These are phyloP conservation scores for Melolontha melolontha DNA, from an alignment of 2,888 invertebrate species.

Conservation along the genomic window DNA sequence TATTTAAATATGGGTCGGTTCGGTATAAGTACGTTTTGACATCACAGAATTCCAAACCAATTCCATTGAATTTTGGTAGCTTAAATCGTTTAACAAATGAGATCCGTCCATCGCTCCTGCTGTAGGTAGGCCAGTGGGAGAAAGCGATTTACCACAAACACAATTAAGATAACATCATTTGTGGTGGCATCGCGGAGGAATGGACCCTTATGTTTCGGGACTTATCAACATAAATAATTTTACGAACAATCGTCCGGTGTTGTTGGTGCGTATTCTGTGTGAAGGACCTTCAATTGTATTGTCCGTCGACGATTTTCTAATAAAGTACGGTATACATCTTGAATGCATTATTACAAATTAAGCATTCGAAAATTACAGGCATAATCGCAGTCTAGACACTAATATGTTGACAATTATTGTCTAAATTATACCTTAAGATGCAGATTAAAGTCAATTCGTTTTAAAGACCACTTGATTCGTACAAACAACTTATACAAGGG, in stretches of 20 bases:
- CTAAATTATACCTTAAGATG: constrained; percentile 8
- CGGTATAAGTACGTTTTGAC: constrained; percentile 45
- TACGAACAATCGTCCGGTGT: constrained; percentile 1
- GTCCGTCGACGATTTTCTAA: constrained; percentile 25
- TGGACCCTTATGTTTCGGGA: constrained; percentile 38
- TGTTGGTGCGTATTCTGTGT: constrained; percentile 2
- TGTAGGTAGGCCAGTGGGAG: constrained; percentile 44
- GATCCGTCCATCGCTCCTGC: constrained; percentile 41
- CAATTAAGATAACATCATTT: constrained; percentile 52
- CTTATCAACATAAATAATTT: constrained; percentile 18
- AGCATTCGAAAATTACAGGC: constrained; percentile 24
- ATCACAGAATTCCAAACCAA: constrained; percentile 44
- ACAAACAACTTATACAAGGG: too few species aligned
- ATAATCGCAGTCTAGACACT: constrained; percentile 21
- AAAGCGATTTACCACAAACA: constrained; percentile 50
- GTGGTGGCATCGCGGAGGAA: constrained; percentile 42
- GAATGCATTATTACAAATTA: constrained; percentile 19
- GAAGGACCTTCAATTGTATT: constrained; percentile 1
- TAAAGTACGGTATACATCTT: neutral
- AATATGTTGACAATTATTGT: constrained; percentile 16
- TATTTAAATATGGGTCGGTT: constrained; percentile 17
- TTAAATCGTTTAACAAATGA: constrained; percentile 51
- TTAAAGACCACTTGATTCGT: neutral
- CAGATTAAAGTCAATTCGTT: neutral
- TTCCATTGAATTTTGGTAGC: constrained; percentile 47